Conservation (phyloP, 2,888 invertebrate genomes). For the Lepidocyrtinus sp. region DNA sequence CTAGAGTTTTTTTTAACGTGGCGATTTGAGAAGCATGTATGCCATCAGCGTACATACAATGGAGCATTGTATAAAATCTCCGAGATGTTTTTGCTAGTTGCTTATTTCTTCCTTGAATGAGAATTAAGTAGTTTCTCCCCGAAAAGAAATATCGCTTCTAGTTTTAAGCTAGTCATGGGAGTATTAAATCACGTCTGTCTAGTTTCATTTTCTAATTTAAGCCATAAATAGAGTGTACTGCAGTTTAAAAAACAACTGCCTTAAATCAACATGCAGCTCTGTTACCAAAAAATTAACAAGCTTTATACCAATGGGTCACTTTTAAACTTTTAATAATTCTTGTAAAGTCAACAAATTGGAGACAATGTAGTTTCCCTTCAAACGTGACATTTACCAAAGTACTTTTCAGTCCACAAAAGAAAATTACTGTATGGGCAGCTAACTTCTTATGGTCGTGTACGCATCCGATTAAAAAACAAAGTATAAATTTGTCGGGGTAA, state of each 20-base stretch:
- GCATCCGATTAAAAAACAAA: constrained; percentile 4
- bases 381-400: constrained; percentile 14
- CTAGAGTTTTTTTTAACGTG: neutral
- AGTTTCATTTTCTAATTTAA: neutral
- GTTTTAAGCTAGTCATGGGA: constrained; percentile 58
- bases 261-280: neutral
- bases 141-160: constrained; percentile 35
- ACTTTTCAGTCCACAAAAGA: neutral
- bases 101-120: neutral
- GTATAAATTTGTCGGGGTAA: neutral
- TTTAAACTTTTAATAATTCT: constrained; percentile 4
- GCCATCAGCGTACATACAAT: too few species aligned
- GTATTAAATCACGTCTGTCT: constrained; percentile 59
- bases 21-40: too few species aligned
- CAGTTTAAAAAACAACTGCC: constrained; percentile 10
- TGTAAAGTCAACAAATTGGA: constrained; percentile 12
- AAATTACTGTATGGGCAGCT: neutral
- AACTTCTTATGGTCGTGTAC: neutral
- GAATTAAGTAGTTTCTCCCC: constrained; percentile 27
- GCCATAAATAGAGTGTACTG: neutral
- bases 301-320: constrained; percentile 55
- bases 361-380: neutral
- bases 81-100: neutral
- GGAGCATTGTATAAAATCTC: too few species aligned
- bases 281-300: constrained; percentile 27